Evolutionary conservation across 2,797 vertebrate species (phyloP).

Genomic region (Galaxias olidus): DNA sequence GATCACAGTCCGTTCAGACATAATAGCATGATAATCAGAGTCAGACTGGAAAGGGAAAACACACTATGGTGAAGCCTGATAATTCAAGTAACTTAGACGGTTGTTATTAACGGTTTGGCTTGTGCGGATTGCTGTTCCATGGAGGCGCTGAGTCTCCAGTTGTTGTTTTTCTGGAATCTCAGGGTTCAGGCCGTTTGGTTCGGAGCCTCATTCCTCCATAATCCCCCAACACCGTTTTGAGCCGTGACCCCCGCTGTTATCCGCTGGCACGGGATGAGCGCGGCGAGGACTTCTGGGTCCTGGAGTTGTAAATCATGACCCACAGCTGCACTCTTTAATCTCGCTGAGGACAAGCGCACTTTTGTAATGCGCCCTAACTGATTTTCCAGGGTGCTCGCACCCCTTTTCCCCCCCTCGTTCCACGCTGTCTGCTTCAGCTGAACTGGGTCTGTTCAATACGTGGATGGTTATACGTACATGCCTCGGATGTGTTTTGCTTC

Average conservation of each 20-base stretch:
- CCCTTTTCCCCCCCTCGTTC: constrained; percentile 20
- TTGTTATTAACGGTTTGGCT: no score
- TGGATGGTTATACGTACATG: background rate
- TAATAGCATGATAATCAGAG: background rate
- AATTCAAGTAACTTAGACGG: no score
- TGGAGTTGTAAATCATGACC: constrained; percentile 58
- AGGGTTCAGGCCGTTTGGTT: constrained; percentile 20
- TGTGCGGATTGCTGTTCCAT: background rate
- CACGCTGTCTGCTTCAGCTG: constrained; percentile 11
- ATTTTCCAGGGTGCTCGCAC: constrained; percentile 62
- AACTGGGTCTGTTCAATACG: constrained; percentile 10
- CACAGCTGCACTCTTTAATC: constrained; percentile 68
- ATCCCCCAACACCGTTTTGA: constrained; percentile 15
- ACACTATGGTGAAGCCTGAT: no score
- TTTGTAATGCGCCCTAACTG: constrained; percentile 63
- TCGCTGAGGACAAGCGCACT: constrained; percentile 72
- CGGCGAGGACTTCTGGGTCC: constrained; percentile 39
- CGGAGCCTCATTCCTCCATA: constrained; percentile 28
- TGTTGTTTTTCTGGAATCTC: constrained; percentile 30
- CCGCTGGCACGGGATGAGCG: constrained; percentile 28
- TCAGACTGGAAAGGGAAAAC: background rate
- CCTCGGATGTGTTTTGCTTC: constrained; percentile 2
- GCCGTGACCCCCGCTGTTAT: constrained; percentile 26
- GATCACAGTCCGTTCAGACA: background rate
- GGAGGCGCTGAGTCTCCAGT: constrained; percentile 22